Percentiles rank a stretch among this genome's conserved stretches.
Evolutionary conservation across 1,140 invertebrate genomes (phyloP).

Genomic region (Diachasmimorpha longicaudata): DNA sequence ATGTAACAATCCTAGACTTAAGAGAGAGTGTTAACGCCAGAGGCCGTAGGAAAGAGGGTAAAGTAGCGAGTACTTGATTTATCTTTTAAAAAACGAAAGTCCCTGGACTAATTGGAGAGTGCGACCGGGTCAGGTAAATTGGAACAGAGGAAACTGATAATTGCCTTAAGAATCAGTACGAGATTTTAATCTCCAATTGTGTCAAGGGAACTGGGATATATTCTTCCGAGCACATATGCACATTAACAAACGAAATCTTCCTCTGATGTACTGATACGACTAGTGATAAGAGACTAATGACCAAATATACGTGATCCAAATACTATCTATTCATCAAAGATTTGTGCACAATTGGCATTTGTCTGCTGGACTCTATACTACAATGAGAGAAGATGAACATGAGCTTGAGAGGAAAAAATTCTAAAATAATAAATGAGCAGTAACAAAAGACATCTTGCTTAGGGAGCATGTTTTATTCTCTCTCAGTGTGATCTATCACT

Average conservation of each 20-base stretch:
- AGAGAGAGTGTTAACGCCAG: neutral
- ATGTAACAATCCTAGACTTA: neutral
- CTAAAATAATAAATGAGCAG: neutral
- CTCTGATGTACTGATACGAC: neutral
- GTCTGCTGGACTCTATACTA: too few species aligned
- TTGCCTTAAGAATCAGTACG: neutral
- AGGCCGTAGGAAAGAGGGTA: neutral
- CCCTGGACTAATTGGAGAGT: neutral
- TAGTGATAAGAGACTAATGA: neutral
- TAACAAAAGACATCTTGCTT: neutral
- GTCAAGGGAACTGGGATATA: neutral
- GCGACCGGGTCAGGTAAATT: neutral
- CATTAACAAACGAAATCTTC: neutral
- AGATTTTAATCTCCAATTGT: neutral
- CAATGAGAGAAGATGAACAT: too few species aligned
- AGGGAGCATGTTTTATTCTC: neutral
- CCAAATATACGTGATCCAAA: neutral
- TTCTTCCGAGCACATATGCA: neutral
- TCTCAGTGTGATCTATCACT: neutral
- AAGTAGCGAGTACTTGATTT: neutral
- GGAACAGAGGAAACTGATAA: neutral
- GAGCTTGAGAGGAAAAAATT: too few species aligned
- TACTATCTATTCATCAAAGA: neutral
- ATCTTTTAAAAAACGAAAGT: neutral
- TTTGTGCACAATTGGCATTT: too few species aligned